These are phyloP conservation scores for Halichoerus grypus DNA, from an alignment of 2,113 vertebrate genomes.

Conservation along the genomic window DNA sequence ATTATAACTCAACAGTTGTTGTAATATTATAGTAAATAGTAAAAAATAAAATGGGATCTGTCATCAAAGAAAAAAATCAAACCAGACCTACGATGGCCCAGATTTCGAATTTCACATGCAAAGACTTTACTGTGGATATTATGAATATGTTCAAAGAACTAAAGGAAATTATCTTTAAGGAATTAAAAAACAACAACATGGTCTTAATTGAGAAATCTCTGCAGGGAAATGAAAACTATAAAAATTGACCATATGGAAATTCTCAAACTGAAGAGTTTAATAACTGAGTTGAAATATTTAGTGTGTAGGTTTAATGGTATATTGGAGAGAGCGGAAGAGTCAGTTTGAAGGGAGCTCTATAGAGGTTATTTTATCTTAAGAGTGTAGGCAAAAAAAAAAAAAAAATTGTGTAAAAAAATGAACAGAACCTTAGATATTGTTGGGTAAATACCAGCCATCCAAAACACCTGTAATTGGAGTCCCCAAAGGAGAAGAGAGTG, in stretches of 20 bases:
- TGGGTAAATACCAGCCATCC: background rate
- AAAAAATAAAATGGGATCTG: background rate
- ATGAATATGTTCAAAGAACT: background rate
- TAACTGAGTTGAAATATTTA: slow-evolving; percentile 60
- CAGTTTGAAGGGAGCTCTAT: background rate
- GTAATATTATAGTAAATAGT: background rate
- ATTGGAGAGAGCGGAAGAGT: slow-evolving; percentile 28
- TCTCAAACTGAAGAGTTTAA: slow-evolving; percentile 39
- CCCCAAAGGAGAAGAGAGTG: background rate
- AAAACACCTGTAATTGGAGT: background rate
- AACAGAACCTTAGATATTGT: background rate
- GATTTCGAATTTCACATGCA: slow-evolving; percentile 6
- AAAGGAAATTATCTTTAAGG: slow-evolving; percentile 35
- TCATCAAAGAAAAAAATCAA: background rate
- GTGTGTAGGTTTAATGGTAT: background rate
- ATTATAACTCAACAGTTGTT: background rate
- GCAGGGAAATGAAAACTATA: slow-evolving; percentile 18
- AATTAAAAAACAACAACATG: background rate
- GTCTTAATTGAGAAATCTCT: slow-evolving; percentile 46
- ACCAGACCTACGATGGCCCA: background rate
- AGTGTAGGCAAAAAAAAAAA: background rate
- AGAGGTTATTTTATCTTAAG: slow-evolving; percentile 47
- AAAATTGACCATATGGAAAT: slow-evolving; percentile 21
- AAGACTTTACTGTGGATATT: background rate
- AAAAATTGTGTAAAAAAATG: background rate